Evolutionary conservation across 2,888 invertebrate genomes (phyloP), one percentile per base, ranked within the genome.

Genomic region (Hybos culiciformis): DNA sequence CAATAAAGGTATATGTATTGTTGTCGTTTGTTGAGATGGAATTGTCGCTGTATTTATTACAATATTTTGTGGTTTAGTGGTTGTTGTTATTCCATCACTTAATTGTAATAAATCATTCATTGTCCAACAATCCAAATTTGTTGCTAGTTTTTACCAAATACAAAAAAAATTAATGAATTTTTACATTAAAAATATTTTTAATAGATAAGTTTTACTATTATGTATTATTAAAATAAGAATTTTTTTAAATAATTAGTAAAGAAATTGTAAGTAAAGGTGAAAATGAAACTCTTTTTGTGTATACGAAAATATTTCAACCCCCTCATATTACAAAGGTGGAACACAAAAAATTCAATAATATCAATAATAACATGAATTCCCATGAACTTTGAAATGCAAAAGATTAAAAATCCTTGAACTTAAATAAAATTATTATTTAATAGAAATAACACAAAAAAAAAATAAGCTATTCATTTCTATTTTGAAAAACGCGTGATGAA

Each of bases 121-220:
- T 47, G 53, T 59, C 66, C 66, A 64, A 46, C 58, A 57, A 55
- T 63, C 62, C 48, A 62, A 51, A 55, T 63, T 65, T 48, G 57
- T 46, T 50, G 61, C 63, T 64, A 48, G 41, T 44, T 46, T 46
- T 46, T 41, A 20, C 4, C 26, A 15, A 19, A 32, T 29, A 43
- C 8, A 32, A 29, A 43, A 41, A 42, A 39, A 34, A 46, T 5
- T 11, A 36, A 36, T 21, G 5, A 36, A 21, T n/a, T 6, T 21
- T 7, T 12, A 34, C 14, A 8, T 24, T 24, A 24, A 24, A 8
- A 24, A 24, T 24, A 24, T 24, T 24, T 24, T 24, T 8, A 24
- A 24, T 24, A 6, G 11, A 24, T 24, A 8, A 24, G 11, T 8
- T 24, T 24, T 24, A 8, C 7, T 24, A 24, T 8, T 24, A 8